Base-by-base conservation (phyloP, 1,140 invertebrate species). In the Drosophila quadrilineata region DNA sequence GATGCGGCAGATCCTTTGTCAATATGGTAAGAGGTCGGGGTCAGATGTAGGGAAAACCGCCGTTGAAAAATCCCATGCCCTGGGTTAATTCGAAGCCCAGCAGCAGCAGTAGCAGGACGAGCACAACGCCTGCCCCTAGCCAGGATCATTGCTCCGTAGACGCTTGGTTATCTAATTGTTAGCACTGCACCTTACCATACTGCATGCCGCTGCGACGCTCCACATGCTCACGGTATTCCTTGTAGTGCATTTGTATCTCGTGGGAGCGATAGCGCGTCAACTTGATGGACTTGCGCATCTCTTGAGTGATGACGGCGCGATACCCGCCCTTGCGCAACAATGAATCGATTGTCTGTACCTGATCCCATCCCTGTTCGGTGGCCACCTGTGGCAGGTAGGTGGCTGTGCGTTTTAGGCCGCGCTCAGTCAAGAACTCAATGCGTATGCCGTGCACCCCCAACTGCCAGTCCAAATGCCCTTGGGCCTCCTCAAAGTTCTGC, bases 351-450 rank as follows among this genome's bases (percentile, higher is more conserved):
- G 98, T 99, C 90, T 99, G 97, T 58, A 98, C 93, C 90, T 97
- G 96, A 92, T 98, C 95, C 97, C 97, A 99, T 75, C 97, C 98
- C 95, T 99, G 98, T 90, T 99, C 98, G 56, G 94, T 93, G 73
- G 98, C 97, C 54, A 99, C 97, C 91, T 99, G 96, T 45, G 98
- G 98, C 88, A 99, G 92, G 91, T 99, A 99, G 75, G 98, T 99
- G 70, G 98, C 98, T 68, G 97, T 99, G 79, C 97, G 93, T 87
- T 97, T 97, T 70, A 95, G 95, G 59, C 98, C 98, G 80, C 97
- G 96, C 85, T 99, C 98, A 90, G 97, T 98, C 56, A 95, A 90
- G 87, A 99, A 99, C 91, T 99, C 98, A 71, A 99, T 99, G 41
- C 98, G 93, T 79, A 99, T 99, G 19, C 98, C 98, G 91, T 99